Conservation (phyloP, 2,888 invertebrate species). For the Macaria liturata region DNA sequence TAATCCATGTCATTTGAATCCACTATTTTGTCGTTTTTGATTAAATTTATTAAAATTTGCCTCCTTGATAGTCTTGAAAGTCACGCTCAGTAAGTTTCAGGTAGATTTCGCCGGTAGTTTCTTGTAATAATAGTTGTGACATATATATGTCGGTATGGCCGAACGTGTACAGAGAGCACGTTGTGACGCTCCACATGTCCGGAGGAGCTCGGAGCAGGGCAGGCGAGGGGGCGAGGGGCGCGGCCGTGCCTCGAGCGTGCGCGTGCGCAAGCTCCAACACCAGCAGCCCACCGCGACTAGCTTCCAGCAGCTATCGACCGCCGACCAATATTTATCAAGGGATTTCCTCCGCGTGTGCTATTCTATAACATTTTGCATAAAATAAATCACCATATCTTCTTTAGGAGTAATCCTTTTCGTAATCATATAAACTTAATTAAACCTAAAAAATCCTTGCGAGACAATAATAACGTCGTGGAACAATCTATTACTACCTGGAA, state of each 20-base stretch:
- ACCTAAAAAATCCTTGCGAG: conserved; percentile 53
- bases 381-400: conserved; percentile 57
- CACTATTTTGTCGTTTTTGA: conserved; percentile 17
- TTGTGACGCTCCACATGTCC: conserved; percentile 9
- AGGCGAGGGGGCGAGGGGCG: neutral
- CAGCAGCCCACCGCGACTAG: conserved; percentile 37
- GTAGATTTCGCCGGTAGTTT: conserved; percentile 13
- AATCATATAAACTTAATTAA: conserved; percentile 54
- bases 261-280: conserved; percentile 29
- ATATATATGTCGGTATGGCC: conserved; percentile 13
- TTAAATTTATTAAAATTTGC: conserved; percentile 15
- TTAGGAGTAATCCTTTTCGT: conserved; percentile 51
- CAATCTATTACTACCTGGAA: conserved; percentile 64
- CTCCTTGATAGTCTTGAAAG: conserved; percentile 17
- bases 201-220: conserved; percentile 2
- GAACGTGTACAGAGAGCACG: conserved; percentile 22
- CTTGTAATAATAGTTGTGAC: conserved; percentile 11
- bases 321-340: conserved; percentile 75
- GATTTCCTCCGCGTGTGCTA: conserved; percentile 78
- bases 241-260: neutral
- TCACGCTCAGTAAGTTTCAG: conserved; percentile 7
- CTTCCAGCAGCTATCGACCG: conserved; percentile 57
- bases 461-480: conserved; percentile 38
- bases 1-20: conserved; percentile 6
- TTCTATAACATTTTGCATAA: conserved; percentile 82